phyloP scores from a whole-genome alignment of 2,113 vertebrate species.

The Pituophis catenifer region DNA sequence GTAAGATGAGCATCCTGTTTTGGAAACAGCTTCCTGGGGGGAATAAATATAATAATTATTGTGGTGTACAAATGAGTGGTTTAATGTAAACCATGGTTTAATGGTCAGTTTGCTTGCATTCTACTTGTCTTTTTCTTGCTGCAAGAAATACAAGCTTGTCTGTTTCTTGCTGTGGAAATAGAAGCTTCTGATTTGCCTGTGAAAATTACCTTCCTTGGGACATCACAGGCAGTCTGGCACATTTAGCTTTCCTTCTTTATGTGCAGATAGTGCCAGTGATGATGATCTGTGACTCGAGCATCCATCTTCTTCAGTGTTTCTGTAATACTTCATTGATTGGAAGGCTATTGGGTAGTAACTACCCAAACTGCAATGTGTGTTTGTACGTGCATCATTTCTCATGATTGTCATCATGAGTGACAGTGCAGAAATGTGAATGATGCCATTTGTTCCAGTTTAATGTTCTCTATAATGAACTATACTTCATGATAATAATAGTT shows the following conservation, averaged over 20 bases:
- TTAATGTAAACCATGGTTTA: background rate
- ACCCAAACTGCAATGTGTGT: slow-evolving; percentile 47
- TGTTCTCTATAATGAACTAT: slow-evolving; percentile 77
- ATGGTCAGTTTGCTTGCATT: background rate
- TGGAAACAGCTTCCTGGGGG: background rate
- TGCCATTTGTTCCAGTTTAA: slow-evolving; percentile 76
- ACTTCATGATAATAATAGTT: slow-evolving; percentile 77
- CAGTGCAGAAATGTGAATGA: slow-evolving; percentile 73
- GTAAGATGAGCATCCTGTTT: background rate
- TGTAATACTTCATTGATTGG: slow-evolving; percentile 59
- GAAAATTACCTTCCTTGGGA: background rate
- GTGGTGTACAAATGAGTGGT: background rate
- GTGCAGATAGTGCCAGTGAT: slow-evolving; percentile 45
- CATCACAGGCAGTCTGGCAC: slow-evolving; percentile 20
- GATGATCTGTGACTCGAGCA: slow-evolving; percentile 60
- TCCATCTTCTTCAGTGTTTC: slow-evolving; percentile 54
- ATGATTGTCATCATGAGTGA: slow-evolving; percentile 67
- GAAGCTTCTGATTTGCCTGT: background rate
- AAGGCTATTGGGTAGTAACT: slow-evolving; percentile 54
- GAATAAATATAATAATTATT: background rate
- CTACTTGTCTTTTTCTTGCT: background rate
- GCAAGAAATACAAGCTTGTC: background rate
- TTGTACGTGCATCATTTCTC: slow-evolving; percentile 41
- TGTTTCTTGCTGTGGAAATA: background rate
- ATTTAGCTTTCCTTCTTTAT: slow-evolving; percentile 26